These are phyloP conservation scores for Macrotus californicus DNA, from an alignment of 2,113 vertebrate genomes.

Conservation along the genomic window DNA sequence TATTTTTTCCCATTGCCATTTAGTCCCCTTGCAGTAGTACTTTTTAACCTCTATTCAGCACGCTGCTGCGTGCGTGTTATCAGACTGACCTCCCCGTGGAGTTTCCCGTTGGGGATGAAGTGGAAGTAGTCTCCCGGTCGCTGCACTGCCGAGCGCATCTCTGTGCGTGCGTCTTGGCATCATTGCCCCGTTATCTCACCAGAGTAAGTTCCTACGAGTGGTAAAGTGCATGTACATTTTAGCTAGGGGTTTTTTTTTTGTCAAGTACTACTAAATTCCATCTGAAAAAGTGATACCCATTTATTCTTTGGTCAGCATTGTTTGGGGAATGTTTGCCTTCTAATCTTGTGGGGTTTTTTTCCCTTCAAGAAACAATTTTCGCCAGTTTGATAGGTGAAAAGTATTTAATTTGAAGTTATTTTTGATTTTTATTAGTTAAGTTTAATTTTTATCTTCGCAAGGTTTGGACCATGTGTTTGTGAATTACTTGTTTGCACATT, in stretches of 20 bases:
- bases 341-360: neutral
- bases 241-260: neutral
- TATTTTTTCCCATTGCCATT: no score
- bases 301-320: neutral
- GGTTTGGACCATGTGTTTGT: neutral
- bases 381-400: neutral
- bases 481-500: neutral
- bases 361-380: neutral
- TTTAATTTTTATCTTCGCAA: neutral
- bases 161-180: neutral
- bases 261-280: neutral
- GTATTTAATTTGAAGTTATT: slow-evolving; percentile 14
- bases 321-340: neutral
- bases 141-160: neutral
- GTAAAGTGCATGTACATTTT: neutral
- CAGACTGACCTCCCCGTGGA: neutral
- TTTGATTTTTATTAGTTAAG: neutral
- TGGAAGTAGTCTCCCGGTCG: neutral
- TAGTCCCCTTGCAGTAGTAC: neutral
- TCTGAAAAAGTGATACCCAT: neutral
- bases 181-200: neutral
- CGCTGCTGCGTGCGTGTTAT: neutral
- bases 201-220: neutral
- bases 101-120: neutral
- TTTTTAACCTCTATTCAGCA: neutral